Evolutionary conservation across 2,888 invertebrate species (phyloP), one percentile per base, ranked within the genome.

Genomic region (Elmis aenea): DNA sequence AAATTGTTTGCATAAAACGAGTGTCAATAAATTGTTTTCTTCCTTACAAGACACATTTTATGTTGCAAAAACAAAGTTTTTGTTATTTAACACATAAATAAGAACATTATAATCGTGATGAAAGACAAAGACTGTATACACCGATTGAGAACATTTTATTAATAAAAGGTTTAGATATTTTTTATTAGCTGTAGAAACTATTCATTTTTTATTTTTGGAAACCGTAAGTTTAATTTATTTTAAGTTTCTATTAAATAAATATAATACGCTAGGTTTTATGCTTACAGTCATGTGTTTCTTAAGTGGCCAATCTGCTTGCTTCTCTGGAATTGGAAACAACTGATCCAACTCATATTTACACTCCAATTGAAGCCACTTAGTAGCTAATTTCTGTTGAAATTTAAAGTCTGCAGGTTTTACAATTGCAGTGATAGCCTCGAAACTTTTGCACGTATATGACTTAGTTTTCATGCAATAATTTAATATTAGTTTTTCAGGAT

Each of bases 381-480:
- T 79, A 1, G 74, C 62, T 14, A 39, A 22, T 58, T 81, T 81
- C 1, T 79, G 70, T 50, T 81, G 71, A 59, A 84, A 83, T 60
- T 86, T 90, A 75, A 84, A 82, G 13, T 91, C 89, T 13, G 80
- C 83, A 5, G 81, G 79, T 48, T 76, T 81, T 20, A 77, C 75
- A 29, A 72, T 62, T 20, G 70, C 67, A 39, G 61, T 68, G 4
- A 68, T 68, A 4, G 78, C 69, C 61, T 85, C 81, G 46, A 81
- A 67, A 53, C 77, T 77, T 60, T 81, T 82, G 56, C 81, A 83
- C 31, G 74, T 75, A 51, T 75, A 73, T 11, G 70, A 70, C 51
- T 73, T 71, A 14, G 72, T 73, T 47, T 63, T 71, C 2, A 69
- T 69, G 2, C 70, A 72, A 69, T 74, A 77, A 52, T 76, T 72